A percentile compares a stretch with the other conserved stretches of the same genome.
phyloP scores from a whole-genome alignment of 2,888 invertebrate genomes.

The Idaea straminata region DNA sequence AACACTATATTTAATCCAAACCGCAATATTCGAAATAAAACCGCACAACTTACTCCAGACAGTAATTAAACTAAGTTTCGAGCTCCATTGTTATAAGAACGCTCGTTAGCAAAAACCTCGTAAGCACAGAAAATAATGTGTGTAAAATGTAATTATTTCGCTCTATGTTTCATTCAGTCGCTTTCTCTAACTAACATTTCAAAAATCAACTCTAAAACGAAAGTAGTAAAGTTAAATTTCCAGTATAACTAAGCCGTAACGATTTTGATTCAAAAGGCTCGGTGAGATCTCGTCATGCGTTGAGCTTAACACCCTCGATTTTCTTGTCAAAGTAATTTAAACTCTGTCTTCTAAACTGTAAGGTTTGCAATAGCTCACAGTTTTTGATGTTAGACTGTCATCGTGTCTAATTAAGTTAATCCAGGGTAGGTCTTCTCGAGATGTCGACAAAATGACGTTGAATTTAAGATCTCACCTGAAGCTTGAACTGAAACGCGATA shows the following conservation, averaged over 20 bases:
- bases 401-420: conserved; percentile 1
- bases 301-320: neutral
- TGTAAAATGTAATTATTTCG: conserved; percentile 1
- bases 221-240: neutral
- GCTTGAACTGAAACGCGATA: neutral
- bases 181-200: neutral
- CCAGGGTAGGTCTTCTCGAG: neutral
- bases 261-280: neutral
- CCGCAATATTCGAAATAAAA: neutral
- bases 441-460: neutral
- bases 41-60: neutral
- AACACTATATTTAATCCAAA: neutral
- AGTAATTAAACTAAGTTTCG: conserved; percentile 1
- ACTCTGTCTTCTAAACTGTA: neutral
- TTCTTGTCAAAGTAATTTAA: neutral
- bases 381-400: neutral
- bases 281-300: conserved; percentile 1
- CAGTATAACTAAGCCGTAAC: neutral
- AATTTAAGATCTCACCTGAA: neutral
- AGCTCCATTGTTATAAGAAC: neutral
- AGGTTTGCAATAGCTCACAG: neutral
- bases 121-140: conserved; percentile 1
- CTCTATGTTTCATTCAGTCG: conserved; percentile 1
- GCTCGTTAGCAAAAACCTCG: conserved; percentile 1
- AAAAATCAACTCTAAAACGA: neutral